Base-by-base conservation (phyloP, 2,888 invertebrate genomes). In the Formica aserva region DNA sequence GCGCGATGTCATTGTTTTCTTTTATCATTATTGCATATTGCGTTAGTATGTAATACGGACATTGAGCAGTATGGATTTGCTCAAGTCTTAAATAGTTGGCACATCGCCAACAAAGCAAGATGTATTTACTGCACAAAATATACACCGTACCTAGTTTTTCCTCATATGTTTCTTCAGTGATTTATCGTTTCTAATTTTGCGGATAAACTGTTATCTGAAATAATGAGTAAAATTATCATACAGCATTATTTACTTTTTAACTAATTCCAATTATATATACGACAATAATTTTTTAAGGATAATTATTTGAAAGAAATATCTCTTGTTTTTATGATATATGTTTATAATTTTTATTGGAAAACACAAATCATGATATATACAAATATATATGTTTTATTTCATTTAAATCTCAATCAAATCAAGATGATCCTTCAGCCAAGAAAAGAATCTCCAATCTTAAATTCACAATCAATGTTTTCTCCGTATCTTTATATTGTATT, bases 81-180 rank as follows among this genome's bases (percentile, higher is more conserved):
- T 41, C 77, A 41, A 15, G 41, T 60, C 26, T 80, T 9, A 35
- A 72, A 80, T 52, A 67, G 29, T 71, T 71, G 41, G 72, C 78
- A 32, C 41, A 13, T 35, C 45, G 74, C 22, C 60, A 80, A 60
- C 60, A 13, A 80, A 35, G 60, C 60, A 71, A 60, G 13, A 69
- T 26, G 72, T 18, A 45, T 80, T 78, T 45, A 22, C 45, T 45
- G 35, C 72, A 60, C 32, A 45, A 72, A 32, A 32, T 60, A 48
- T 35, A 72, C 45, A n/a, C n/a, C 18, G 45, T 45, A 71, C 1
- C 32, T 35, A 32, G 13, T 32, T 78, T 57, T 71, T 41, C 57
- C 71, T 57, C 32, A 32, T 32, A 38, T n/a, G 18, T 41, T 55
- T 69, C 35, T 32, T 32, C 8, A 48, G 22, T 80, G 60, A 60